These are phyloP conservation scores for Meteorus sp. DNA, from an alignment of 1,140 invertebrate genomes.

Conservation along the genomic window DNA sequence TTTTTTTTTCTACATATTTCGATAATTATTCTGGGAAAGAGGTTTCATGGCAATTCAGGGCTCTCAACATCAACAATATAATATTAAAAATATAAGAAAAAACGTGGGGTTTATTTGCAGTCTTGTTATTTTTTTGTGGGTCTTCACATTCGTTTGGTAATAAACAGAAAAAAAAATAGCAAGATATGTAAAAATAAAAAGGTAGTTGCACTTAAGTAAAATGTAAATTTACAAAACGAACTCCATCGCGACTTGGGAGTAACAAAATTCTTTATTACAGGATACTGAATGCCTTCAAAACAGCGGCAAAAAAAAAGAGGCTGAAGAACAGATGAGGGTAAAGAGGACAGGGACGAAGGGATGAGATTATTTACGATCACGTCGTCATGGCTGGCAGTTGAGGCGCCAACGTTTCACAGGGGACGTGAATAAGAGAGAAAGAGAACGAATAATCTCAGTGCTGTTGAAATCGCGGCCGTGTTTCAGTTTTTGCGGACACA, in stretches of 20 bases:
- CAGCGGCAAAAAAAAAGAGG: not conserved
- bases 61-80: no score
- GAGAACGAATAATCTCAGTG: not conserved
- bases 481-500: constrained; percentile 11
- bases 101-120: no score
- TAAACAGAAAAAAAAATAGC: not conserved
- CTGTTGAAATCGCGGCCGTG: no score
- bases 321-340: constrained; percentile 3
- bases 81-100: not conserved
- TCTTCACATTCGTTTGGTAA: not conserved
- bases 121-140: no score
- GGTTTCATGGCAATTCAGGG: no score
- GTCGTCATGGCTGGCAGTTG: constrained; percentile 22
- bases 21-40: no score
- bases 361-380: constrained; percentile 25
- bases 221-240: constrained; percentile 24
- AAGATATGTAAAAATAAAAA: not conserved
- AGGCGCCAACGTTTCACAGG: constrained; percentile 22
- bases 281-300: constrained; percentile 1
- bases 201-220: not conserved
- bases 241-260: constrained; percentile 4
- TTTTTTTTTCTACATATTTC: no score
- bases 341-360: not conserved
- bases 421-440: constrained; percentile 7
- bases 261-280: constrained; percentile 19